These are phyloP conservation scores for Parnassius mnemosyne DNA, from an alignment of 2,888 invertebrate genomes.

Conservation along the genomic window DNA sequence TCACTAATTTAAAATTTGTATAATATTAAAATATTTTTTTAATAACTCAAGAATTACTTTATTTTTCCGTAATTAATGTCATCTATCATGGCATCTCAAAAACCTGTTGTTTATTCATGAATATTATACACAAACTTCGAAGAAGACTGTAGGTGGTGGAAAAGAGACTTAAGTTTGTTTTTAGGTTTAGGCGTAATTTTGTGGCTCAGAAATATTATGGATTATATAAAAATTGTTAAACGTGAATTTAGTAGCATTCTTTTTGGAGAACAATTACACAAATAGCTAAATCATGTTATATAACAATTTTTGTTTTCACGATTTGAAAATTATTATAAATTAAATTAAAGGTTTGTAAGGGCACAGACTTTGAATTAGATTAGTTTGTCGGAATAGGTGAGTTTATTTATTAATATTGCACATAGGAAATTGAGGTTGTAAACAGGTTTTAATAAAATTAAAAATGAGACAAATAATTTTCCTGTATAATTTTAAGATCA, in stretches of 20 bases:
- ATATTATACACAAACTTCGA: too few relatives aligned
- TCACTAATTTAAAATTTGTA: too few relatives aligned
- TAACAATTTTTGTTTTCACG: conserved; percentile 42
- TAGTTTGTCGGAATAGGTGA: conserved; percentile 46
- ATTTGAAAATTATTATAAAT: conserved; percentile 36
- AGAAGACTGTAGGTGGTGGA: too few relatives aligned
- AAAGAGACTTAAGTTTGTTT: too few relatives aligned
- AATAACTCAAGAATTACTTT: too few relatives aligned
- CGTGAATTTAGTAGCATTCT: background rate
- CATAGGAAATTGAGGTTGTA: conserved; percentile 79
- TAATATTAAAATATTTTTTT: too few relatives aligned
- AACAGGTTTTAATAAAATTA: conserved; percentile 65
- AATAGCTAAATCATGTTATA: background rate
- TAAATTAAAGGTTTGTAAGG: conserved; percentile 61
- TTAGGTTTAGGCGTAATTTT: too few relatives aligned
- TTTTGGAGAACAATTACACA: background rate
- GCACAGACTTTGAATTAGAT: conserved; percentile 64
- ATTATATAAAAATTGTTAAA: background rate
- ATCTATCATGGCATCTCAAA: too few relatives aligned
- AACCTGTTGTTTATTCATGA: too few relatives aligned
- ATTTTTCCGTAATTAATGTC: too few relatives aligned
- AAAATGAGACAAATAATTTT: conserved; percentile 76
- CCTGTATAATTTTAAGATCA: conserved; percentile 76
- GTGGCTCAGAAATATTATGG: too few relatives aligned
- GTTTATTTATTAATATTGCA: conserved; percentile 68